Evolutionary conservation across 2,113 vertebrate genomes (phyloP), one percentile per base, ranked within the genome.

Genomic region (Piaya cayana): DNA sequence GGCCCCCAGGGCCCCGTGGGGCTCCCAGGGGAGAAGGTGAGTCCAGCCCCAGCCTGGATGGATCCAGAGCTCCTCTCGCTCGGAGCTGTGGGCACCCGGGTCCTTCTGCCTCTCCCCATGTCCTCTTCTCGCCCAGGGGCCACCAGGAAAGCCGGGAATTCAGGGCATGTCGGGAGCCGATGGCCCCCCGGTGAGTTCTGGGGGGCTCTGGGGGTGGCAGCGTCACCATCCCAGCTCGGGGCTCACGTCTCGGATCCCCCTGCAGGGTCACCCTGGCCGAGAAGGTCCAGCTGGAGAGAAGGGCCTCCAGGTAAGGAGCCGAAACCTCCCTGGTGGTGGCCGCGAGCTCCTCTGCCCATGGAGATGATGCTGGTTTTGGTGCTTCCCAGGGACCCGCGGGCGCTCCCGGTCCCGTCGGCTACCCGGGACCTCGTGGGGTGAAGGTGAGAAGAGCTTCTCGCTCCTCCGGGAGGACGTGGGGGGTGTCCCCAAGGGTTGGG

Each of bases 251-350:
- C 23, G 76, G 6, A 23, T 71, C 8, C 64, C 53, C 47, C 74
- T 62, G 30, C 92, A 99, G 99, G 99, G 99, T 88, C 99, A 99
- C 92, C 99, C 99, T 19, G 99, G 99, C 82, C 98, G 98, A 94
- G 99, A 99, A 90, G 99, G 99, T 13, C 98, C 98, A 37, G 58
- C 98, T 0, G 99, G 99, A 93, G 99, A 99, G 88, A 99, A 99
- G 90, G 99, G 99, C 29, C 88, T 96, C 27, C 98, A 98, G 97
- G 99, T 99, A 96, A 97, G 94, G n/a, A n/a, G 21, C 19, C 25
- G 19, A 19, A 6, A 5, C 8, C 22, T 34, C 8, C 7, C 5
- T 4, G 39, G 30, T 26, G 17, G 5, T 32, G 30, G 25, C 16
- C 20, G 8, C 11, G 30, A 21, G 43, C 15, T 45, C 43, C 30